Evolutionary conservation across 2,888 invertebrate species (phyloP).

Genomic region (Stenichneumon culpator): DNA sequence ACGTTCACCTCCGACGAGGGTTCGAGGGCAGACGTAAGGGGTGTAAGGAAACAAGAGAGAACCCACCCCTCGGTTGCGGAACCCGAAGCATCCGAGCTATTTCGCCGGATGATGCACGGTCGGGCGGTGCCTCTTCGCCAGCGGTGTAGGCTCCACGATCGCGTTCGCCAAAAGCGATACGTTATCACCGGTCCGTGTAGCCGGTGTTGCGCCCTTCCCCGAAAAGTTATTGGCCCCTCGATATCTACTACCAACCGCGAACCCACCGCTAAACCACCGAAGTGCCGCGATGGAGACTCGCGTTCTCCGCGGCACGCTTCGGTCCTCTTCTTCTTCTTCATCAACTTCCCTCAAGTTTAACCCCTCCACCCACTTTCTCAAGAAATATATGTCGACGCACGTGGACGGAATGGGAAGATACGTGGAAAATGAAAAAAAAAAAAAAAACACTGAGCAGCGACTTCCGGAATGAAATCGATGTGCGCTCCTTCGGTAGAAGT

Average conservation of each 20-base stretch:
- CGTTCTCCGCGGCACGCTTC: constrained; percentile 2
- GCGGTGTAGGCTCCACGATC: constrained; percentile 67
- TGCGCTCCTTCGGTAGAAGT: constrained; percentile 1
- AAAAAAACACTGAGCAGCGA: constrained; percentile 1
- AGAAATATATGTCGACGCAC: constrained; percentile 18
- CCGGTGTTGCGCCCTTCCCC: constrained; percentile 44
- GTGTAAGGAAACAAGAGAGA: constrained; percentile 13
- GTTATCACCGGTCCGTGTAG: constrained; percentile 69
- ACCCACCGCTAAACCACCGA: constrained; percentile 15
- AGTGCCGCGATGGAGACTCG: constrained; percentile 36
- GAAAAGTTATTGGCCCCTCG: constrained; percentile 50
- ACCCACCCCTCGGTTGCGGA: constrained; percentile 51
- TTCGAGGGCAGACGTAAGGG: not conserved
- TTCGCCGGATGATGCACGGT: constrained; percentile 79
- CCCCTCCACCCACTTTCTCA: not conserved
- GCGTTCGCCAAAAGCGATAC: constrained; percentile 74
- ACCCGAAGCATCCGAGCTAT: constrained; percentile 79
- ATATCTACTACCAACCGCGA: constrained; percentile 25
- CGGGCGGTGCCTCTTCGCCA: constrained; percentile 65
- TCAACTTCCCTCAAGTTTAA: constrained; percentile 8
- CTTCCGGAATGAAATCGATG: constrained; percentile 25
- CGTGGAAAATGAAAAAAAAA: not conserved
- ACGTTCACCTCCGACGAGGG: constrained; percentile 4
- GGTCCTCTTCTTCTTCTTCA: constrained; percentile 1
- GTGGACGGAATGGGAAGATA: constrained; percentile 1